Percentiles rank a stretch among this genome's conserved stretches.
Evolutionary conservation across 2,888 invertebrate species (phyloP).

Genomic region (Elysia crispata): DNA sequence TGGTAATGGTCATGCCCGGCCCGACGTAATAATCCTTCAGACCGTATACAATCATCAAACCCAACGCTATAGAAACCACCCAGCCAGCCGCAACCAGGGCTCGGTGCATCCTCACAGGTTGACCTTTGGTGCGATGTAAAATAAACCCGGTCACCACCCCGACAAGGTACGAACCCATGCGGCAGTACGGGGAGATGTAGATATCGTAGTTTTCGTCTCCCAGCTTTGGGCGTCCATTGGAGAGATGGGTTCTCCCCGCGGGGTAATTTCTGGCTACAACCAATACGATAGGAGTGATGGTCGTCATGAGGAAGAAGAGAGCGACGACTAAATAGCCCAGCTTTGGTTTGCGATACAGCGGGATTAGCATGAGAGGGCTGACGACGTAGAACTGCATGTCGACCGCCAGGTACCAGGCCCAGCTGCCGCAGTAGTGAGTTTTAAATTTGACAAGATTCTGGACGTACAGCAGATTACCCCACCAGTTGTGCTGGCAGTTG

Average conservation of each 20-base stretch:
- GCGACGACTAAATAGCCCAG: not conserved
- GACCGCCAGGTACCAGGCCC: slow-evolving; percentile 71
- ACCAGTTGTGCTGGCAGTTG: slow-evolving; percentile 66
- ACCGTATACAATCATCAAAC: slow-evolving; percentile 72
- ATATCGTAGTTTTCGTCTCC: slow-evolving; percentile 10
- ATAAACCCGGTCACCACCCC: slow-evolving; percentile 76
- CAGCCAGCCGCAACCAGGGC: slow-evolving; percentile 64
- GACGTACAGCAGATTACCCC: slow-evolving; percentile 68
- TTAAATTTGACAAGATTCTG: slow-evolving; percentile 62
- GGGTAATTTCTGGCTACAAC: not conserved
- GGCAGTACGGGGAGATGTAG: slow-evolving; percentile 77
- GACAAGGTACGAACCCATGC: slow-evolving; percentile 77
- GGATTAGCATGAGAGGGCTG: slow-evolving; percentile 64
- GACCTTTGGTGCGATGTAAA: slow-evolving; percentile 62
- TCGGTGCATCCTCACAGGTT: slow-evolving; percentile 54
- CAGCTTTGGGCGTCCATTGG: not conserved
- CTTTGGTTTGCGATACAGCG: slow-evolving; percentile 54
- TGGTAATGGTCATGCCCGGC: slow-evolving; percentile 41
- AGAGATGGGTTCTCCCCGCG: not conserved
- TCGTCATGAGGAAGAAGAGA: not conserved
- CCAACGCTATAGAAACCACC: slow-evolving; percentile 64
- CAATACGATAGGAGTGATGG: slow-evolving; percentile 14
- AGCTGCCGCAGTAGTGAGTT: slow-evolving; percentile 61
- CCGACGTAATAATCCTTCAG: slow-evolving; percentile 62
- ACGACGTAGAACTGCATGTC: slow-evolving; percentile 73